Percentiles rank a stretch among this genome's conserved stretches.
Evolutionary conservation across 2,797 vertebrate genomes (phyloP).

Genomic region (Mus minutoides): DNA sequence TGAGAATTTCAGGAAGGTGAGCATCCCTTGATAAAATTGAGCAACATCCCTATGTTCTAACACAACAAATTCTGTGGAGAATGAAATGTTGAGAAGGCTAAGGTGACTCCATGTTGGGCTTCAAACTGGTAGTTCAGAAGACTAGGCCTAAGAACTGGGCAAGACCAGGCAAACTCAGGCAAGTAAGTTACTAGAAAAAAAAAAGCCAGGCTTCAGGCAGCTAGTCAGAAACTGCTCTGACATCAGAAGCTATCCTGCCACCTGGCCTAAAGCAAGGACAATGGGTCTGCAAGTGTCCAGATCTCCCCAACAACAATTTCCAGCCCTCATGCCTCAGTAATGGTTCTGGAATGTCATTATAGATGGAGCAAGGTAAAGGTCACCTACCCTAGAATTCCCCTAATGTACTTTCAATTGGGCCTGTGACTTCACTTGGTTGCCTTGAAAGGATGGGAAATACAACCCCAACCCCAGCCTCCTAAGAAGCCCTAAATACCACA

Average conservation of each 20-base stretch:
- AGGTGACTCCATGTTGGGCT: background rate
- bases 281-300: background rate
- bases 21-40: background rate
- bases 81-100: background rate
- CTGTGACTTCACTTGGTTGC: background rate
- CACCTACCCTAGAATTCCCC: background rate
- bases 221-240: background rate
- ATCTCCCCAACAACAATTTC: background rate
- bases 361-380: background rate
- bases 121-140: background rate
- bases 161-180: background rate
- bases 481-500: too few species aligned
- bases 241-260: background rate
- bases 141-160: background rate
- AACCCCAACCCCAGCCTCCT: too few species aligned
- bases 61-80: constrained; percentile 10
- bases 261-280: background rate
- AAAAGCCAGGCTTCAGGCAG: background rate
- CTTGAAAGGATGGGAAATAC: too few species aligned
- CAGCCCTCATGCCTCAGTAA: background rate
- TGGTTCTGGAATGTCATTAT: background rate
- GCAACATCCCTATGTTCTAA: background rate
- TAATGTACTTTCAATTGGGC: background rate
- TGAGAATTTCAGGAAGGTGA: background rate
- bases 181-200: background rate